Conservation (phyloP, 2,888 invertebrate species). For the Andrena bucephala region DNA sequence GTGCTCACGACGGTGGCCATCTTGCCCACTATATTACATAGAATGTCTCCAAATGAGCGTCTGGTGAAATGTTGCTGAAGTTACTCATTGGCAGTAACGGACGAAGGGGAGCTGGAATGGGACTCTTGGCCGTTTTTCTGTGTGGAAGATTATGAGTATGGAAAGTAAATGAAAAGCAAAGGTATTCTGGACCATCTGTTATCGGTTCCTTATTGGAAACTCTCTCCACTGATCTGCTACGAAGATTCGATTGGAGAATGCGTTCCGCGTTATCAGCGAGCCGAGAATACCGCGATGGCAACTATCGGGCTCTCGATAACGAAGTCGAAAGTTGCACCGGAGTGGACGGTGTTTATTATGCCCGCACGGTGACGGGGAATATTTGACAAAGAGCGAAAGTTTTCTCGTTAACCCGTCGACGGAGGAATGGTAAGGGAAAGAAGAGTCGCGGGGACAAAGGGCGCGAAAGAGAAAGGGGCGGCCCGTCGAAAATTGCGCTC, state of each 20-base stretch:
- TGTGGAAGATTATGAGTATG: no score
- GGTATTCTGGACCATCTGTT: no score
- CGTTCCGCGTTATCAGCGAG: slow-evolving; percentile 4
- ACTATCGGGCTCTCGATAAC: slow-evolving; percentile 20
- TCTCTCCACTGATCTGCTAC: neutral
- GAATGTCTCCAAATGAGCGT: no score
- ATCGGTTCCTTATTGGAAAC: neutral
- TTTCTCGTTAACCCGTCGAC: slow-evolving; percentile 74
- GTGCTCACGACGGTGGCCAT: no score
- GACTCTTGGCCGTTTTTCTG: no score
- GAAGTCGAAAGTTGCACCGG: slow-evolving; percentile 15
- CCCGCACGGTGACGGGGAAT: slow-evolving; percentile 10
- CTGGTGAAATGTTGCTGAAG: no score
- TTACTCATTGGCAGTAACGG: no score
- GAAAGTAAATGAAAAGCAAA: no score
- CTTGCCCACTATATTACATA: no score
- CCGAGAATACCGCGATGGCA: neutral
- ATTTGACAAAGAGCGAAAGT: slow-evolving; percentile 69
- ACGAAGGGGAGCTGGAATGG: no score
- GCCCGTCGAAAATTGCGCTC: slow-evolving; percentile 30
- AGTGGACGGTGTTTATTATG: slow-evolving; percentile 48
- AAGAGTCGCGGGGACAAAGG: slow-evolving; percentile 6
- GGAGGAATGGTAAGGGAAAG: neutral
- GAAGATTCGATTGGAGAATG: neutral
- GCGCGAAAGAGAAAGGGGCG: neutral